phyloP scores from a whole-genome alignment of 2,888 invertebrate genomes.

The Drosophila recens region DNA sequence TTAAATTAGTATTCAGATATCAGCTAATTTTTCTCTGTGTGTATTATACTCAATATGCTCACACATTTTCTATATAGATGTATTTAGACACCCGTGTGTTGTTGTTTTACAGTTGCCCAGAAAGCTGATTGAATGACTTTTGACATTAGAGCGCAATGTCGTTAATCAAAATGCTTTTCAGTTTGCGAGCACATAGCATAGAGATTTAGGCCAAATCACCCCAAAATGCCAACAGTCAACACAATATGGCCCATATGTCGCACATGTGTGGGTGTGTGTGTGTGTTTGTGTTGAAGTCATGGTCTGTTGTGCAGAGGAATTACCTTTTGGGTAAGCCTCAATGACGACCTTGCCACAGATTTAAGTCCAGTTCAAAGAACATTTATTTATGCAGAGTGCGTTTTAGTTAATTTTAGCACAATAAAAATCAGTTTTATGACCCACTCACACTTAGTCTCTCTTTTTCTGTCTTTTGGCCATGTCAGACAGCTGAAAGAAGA shows the following conservation, averaged over 20 bases:
- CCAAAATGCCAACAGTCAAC: conserved; percentile 41
- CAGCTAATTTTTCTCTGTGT: neutral
- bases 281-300: conserved; percentile 6
- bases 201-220: conserved; percentile 45
- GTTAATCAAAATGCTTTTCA: conserved; percentile 76
- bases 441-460: neutral
- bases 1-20: too few relatives aligned
- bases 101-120: conserved; percentile 35
- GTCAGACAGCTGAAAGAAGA: conserved; percentile 9
- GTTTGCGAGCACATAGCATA: conserved; percentile 22
- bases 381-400: conserved; percentile 40
- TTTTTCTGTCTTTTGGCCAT: conserved; percentile 17
- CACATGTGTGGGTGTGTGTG: neutral
- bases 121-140: conserved; percentile 78
- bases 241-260: conserved; percentile 37
- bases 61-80: conserved; percentile 1
- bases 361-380: conserved; percentile 36
- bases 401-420: conserved; percentile 68
- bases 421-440: conserved; percentile 77
- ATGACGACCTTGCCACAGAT: conserved; percentile 31
- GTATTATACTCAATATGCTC: conserved; percentile 1
- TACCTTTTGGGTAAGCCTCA: conserved; percentile 33
- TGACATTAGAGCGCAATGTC: conserved; percentile 78
- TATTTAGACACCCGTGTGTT: conserved; percentile 3
- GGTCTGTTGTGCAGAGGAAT: conserved; percentile 13